phyloP scores from a whole-genome alignment of 2,113 vertebrate genomes.

The Grammomys surdaster region DNA sequence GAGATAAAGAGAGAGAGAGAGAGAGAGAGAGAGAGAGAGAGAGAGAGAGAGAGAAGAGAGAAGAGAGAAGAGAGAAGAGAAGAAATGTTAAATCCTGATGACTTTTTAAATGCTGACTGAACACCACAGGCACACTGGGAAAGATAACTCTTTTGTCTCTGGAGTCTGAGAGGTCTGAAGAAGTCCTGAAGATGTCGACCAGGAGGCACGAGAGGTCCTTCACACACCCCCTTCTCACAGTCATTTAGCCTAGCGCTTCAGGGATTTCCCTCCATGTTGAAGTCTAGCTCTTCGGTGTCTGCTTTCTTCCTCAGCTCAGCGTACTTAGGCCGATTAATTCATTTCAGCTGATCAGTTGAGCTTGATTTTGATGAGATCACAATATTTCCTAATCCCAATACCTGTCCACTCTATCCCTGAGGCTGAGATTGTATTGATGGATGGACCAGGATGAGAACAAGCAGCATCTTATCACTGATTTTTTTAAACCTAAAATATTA shows the following conservation, averaged over 20 bases:
- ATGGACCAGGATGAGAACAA: background rate
- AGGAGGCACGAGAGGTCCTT: background rate
- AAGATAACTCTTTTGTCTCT: background rate
- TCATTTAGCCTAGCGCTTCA: constrained; percentile 18
- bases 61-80: background rate
- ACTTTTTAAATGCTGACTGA: background rate
- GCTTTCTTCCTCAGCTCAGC: background rate
- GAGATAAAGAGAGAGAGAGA: background rate
- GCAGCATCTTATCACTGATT: background rate
- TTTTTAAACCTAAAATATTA: background rate
- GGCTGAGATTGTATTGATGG: background rate
- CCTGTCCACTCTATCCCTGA: background rate
- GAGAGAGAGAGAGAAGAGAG: rapidly evolving
- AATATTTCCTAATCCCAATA: background rate
- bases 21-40: no score
- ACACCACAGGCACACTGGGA: background rate
- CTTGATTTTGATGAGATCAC: constrained; percentile 6
- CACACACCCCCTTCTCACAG: background rate
- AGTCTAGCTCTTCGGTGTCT: background rate
- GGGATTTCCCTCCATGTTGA: background rate
- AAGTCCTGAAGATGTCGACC: background rate
- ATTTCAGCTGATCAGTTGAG: background rate
- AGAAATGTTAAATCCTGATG: background rate
- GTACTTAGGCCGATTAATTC: background rate
- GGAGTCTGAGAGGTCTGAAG: background rate